Percentiles rank a stretch among this genome's conserved stretches.
Conservation (phyloP, 2,113 vertebrate species). For the Cyanistes caeruleus region DNA sequence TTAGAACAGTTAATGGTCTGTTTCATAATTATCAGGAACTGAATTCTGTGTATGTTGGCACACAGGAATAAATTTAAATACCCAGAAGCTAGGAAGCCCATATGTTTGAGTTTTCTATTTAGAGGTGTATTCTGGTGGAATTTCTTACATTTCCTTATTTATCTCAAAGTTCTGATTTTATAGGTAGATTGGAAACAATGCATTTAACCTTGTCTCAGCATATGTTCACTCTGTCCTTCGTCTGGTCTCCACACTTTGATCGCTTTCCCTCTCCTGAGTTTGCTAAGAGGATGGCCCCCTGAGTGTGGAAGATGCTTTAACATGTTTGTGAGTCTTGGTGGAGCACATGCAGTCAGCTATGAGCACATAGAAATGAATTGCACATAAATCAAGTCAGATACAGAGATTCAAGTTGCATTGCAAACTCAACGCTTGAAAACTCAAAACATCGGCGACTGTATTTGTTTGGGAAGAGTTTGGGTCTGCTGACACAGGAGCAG, state of each 20-base stretch:
- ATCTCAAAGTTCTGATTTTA: neutral
- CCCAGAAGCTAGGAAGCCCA: neutral
- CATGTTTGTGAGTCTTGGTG: neutral
- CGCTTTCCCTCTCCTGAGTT: neutral
- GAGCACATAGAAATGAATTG: neutral
- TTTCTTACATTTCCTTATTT: neutral
- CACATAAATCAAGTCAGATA: neutral
- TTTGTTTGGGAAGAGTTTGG: neutral
- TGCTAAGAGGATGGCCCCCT: neutral
- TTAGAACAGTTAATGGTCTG: slow-evolving; percentile 31
- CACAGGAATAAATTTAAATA: slow-evolving; percentile 1
- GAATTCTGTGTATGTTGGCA: neutral
- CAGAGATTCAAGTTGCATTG: neutral
- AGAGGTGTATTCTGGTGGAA: neutral
- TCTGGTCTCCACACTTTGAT: neutral
- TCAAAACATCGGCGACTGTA: neutral
- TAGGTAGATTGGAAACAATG: neutral
- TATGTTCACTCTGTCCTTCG: neutral
- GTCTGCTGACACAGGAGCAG: neutral
- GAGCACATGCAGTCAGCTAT: neutral
- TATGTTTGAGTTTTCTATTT: neutral
- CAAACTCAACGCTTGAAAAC: neutral
- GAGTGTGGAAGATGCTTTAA: neutral
- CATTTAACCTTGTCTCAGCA: neutral
- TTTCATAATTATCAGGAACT: neutral